Evolutionary conservation across 2,113 vertebrate genomes (phyloP).

Genomic region (Perognathus longimembris): DNA sequence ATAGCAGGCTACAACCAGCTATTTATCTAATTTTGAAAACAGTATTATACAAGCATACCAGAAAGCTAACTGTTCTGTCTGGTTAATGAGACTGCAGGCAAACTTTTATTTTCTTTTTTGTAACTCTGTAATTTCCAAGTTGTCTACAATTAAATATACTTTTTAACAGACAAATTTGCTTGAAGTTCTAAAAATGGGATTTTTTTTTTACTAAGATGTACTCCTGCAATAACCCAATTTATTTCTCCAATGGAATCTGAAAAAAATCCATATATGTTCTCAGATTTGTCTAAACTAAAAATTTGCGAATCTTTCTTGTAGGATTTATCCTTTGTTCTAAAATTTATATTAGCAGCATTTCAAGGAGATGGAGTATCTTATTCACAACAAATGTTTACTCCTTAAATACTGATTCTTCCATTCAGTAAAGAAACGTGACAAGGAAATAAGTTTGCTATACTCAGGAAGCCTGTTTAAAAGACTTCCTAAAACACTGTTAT

Average conservation of each 20-base stretch:
- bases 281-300: no score
- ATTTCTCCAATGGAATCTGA: neutral
- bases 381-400: neutral
- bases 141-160: neutral
- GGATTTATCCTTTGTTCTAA: conserved; percentile 27
- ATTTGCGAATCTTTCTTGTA: neutral
- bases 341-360: neutral
- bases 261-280: no score
- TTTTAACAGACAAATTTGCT: conserved; percentile 17
- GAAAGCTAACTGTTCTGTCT: conserved; percentile 27
- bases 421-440: neutral
- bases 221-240: conserved; percentile 21
- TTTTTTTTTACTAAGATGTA: neutral
- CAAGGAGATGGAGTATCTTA: neutral
- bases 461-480: no score
- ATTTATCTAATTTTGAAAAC: neutral
- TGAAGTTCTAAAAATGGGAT: conserved; percentile 8
- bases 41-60: neutral
- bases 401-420: conserved; percentile 13
- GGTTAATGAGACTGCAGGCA: neutral
- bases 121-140: conserved; percentile 23
- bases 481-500: no score
- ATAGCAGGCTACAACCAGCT: neutral
- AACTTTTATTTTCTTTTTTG: neutral
- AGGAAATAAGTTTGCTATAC: neutral